phyloP scores from a whole-genome alignment of 2,113 vertebrate species.

The Megaceryle torquata region DNA sequence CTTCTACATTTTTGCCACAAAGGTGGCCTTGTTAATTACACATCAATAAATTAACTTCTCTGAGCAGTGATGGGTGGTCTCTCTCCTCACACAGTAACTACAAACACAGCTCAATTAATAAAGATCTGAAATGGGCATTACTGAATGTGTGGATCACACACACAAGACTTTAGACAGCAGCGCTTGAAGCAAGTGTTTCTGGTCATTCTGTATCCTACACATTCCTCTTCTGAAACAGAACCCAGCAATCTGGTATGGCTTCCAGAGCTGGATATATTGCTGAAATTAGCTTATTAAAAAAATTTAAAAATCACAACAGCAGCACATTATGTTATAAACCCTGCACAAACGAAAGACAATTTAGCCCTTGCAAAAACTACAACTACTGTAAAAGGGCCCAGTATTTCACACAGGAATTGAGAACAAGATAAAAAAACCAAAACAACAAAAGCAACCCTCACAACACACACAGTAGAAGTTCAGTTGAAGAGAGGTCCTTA shows the following conservation, averaged over 20 bases:
- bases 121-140: background rate
- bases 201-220: background rate
- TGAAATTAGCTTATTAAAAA: constrained; percentile 15
- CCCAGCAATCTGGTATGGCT: constrained; percentile 12
- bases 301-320: background rate
- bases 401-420: background rate
- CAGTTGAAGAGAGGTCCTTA: background rate
- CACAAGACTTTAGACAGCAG: constrained; percentile 28
- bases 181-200: background rate
- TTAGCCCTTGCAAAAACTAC: constrained; percentile 1
- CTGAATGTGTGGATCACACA: background rate
- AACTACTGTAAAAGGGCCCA: background rate
- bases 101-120: background rate
- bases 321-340: constrained; percentile 6
- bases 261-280: constrained; percentile 51
- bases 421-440: background rate
- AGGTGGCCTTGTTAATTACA: background rate
- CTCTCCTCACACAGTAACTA: background rate
- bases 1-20: background rate
- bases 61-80: background rate
- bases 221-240: background rate
- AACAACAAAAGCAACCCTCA: background rate
- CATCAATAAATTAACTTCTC: background rate
- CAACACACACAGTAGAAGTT: background rate
- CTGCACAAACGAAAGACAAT: constrained; percentile 9